Base-by-base conservation (phyloP, 2,113 vertebrate species). In the Leiothrix lutea region DNA sequence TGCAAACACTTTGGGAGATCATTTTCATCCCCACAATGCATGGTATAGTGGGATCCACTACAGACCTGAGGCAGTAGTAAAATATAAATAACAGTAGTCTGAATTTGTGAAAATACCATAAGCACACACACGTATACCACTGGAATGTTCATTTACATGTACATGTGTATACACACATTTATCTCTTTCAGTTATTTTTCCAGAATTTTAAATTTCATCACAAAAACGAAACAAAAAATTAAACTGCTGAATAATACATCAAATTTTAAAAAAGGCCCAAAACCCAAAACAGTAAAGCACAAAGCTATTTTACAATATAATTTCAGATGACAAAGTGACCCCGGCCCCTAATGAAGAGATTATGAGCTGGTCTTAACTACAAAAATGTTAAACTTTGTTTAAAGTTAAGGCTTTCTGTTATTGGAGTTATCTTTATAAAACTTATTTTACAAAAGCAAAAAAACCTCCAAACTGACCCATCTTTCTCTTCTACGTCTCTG, bases 401-500 rank as follows among this genome's bases (percentile, higher is more conserved):
- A 45, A 80, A 92, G 48, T 75, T 29, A 72, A 57, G 33, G 9
- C 6, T 77, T 75, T 13, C 17, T 61, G 23, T 6, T 25, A 75
- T 2, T 69, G 14, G 31, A 72, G 61, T 85, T 88, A 5, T 61
- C 56, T 72, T 75, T n/a, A 58, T 28, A 74, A 47, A 92, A 25
- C 4, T 54, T 77, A n/a, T 22, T 94, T 50, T 60, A 70, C 13
- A 71, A 62, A 81, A 66, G 22, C 4, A 72, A 80, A 58, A 35
- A 42, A 11, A 29, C 0, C 0, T 5, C 36, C 35, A 87, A 65
- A 97, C 99, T 98, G 96, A 99, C 99, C 99, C 99, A 79, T 99
- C 99, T 97, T 99, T 99, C 81, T 99, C 99, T 71, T 99, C 99
- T 85, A 99, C 97, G 14, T 99, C 99, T 87, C 98, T 98, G 75